Evolutionary conservation across 1,140 invertebrate genomes (phyloP).

Genomic region (Samia ricini): DNA sequence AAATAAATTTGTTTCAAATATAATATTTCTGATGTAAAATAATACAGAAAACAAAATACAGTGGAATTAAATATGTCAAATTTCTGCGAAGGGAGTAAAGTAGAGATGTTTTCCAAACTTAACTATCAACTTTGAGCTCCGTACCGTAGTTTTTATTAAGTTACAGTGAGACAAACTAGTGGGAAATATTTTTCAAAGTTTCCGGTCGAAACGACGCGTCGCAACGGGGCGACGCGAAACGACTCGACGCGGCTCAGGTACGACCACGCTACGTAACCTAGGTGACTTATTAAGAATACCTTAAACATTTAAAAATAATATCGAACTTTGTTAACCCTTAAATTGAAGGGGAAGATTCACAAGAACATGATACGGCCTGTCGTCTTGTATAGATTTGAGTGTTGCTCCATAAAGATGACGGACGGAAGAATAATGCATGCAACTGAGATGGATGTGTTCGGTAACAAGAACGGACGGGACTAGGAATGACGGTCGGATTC

Average conservation of each 20-base stretch:
- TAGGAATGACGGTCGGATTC: no score
- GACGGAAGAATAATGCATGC: no score
- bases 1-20: no score
- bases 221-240: not conserved
- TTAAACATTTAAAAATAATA: not conserved
- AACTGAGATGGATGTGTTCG: no score
- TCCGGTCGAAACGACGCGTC: slow-evolving; percentile 10
- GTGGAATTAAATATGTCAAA: not conserved
- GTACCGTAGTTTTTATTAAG: slow-evolving; percentile 53
- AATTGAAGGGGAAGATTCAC: no score
- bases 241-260: no score
- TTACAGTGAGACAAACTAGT: slow-evolving; percentile 62
- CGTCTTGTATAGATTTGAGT: no score
- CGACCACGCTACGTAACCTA: not conserved
- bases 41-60: not conserved
- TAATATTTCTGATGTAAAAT: no score
- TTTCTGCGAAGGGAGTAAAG: not conserved
- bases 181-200: slow-evolving; percentile 58
- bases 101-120: slow-evolving; percentile 30
- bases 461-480: no score
- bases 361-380: no score
- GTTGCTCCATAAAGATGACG: no score
- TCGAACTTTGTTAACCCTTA: not conserved
- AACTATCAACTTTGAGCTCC: slow-evolving; percentile 40
- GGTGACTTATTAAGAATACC: not conserved